A percentile compares a stretch with the other conserved stretches of the same genome.
Conservation (phyloP, 2,888 invertebrate genomes). For the Patella ulyssiponensis region DNA sequence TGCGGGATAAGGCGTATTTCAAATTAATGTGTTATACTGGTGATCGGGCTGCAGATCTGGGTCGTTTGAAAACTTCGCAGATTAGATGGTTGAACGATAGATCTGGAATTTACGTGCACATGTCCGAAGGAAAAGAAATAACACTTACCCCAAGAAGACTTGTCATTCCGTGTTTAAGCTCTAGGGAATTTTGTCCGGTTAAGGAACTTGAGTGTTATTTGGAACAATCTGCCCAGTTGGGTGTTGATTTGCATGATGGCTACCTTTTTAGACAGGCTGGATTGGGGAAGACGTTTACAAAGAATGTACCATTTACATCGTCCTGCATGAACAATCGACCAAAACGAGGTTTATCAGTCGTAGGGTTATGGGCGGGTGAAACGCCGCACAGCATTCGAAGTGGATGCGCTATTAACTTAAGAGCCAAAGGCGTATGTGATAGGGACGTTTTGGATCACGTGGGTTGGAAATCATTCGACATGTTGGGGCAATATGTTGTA, state of each 20-base stretch:
- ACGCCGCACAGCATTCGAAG: not conserved
- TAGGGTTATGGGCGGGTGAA: constrained; percentile 14
- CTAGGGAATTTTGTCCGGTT: no score
- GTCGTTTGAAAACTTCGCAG: not conserved
- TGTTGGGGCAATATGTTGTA: not conserved
- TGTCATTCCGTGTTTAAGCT: not conserved
- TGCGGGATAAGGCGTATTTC: not conserved
- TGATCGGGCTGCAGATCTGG: not conserved
- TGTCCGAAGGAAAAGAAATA: not conserved
- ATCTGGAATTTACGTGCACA: constrained; percentile 1
- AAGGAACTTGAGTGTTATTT: no score
- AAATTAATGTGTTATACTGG: not conserved
- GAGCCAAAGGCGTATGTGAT: not conserved
- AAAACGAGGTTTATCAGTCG: constrained; percentile 3
- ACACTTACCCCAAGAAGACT: no score
- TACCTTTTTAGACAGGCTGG: no score
- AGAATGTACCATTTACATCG: no score
- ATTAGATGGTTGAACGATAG: not conserved
- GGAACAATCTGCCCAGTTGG: no score
- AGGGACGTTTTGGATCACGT: constrained; percentile 13
- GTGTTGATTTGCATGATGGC: no score
- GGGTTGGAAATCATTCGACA: constrained; percentile 10
- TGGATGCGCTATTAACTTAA: constrained; percentile 18
- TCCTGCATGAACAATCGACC: constrained; percentile 13
- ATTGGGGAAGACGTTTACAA: no score